Conservation (phyloP, 2,888 invertebrate genomes). For the Gortyna flavago region DNA sequence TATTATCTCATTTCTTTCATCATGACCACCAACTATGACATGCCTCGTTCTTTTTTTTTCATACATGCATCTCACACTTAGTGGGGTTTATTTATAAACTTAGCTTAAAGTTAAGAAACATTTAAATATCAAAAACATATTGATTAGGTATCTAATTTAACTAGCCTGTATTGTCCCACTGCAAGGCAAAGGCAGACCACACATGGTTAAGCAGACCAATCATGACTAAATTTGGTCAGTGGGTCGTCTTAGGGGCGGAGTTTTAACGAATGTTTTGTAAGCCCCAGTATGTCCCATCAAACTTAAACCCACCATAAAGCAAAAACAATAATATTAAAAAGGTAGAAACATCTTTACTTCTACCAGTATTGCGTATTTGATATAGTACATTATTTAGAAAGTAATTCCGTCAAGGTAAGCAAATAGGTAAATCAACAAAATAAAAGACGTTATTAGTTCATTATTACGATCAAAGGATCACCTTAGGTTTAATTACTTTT, state of each 20-base stretch:
- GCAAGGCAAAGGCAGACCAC: neutral
- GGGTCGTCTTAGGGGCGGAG: too few species aligned
- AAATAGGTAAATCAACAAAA: constrained; percentile 15
- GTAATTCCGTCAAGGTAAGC: constrained; percentile 54
- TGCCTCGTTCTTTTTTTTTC: neutral
- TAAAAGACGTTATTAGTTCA: neutral
- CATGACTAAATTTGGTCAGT: neutral
- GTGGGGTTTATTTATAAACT: neutral
- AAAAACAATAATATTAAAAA: neutral
- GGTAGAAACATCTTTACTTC: neutral
- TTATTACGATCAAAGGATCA: neutral
- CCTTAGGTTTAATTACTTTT: neutral
- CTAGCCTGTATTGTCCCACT: too few species aligned
- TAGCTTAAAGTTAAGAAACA: neutral
- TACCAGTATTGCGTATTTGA: neutral
- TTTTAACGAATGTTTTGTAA: neutral
- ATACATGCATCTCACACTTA: neutral
- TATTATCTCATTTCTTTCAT: neutral
- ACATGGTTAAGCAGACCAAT: neutral
- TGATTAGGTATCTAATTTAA: neutral
- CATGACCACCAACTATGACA: neutral
- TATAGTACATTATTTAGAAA: constrained; percentile 43
- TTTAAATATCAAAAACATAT: neutral
- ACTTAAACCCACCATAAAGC: neutral
- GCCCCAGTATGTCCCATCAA: too few species aligned